phyloP scores from a whole-genome alignment of 2,888 invertebrate species.

The Leucania comma region DNA sequence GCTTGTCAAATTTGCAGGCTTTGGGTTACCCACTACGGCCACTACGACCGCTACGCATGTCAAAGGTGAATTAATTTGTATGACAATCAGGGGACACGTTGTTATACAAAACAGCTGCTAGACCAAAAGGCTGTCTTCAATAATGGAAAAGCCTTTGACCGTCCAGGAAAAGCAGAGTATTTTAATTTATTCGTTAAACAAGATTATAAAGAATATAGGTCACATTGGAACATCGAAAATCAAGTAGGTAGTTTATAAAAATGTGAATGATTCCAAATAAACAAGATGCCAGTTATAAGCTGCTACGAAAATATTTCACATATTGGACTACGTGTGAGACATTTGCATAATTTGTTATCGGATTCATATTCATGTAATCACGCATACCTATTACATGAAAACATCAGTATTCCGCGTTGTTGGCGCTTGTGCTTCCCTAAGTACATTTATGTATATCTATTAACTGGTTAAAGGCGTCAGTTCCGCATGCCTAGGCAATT shows the following conservation, averaged over 20 bases:
- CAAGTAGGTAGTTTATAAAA: conserved; percentile 19
- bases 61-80: conserved; percentile 39
- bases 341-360: conserved; percentile 51
- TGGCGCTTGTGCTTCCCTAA: conserved; percentile 60
- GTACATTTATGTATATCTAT: conserved; percentile 51
- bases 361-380: conserved; percentile 58
- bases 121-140: neutral
- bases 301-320: conserved; percentile 43
- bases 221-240: conserved; percentile 29
- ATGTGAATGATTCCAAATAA: conserved; percentile 40
- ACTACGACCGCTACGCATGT: conserved; percentile 31
- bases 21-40: conserved; percentile 1
- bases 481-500: conserved; percentile 66
- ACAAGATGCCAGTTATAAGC: conserved; percentile 40
- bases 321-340: conserved; percentile 38
- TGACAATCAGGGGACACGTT: conserved; percentile 10
- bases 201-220: conserved; percentile 26
- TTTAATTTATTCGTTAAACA: conserved; percentile 14
- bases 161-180: neutral
- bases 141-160: neutral
- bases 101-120: neutral
- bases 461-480: conserved; percentile 57
- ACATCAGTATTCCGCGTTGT: conserved; percentile 64
- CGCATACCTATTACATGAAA: conserved; percentile 58
- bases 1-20: conserved; percentile 45